Evolutionary conservation across 1,140 invertebrate genomes (phyloP).

Genomic region (Micrasema minimum): DNA sequence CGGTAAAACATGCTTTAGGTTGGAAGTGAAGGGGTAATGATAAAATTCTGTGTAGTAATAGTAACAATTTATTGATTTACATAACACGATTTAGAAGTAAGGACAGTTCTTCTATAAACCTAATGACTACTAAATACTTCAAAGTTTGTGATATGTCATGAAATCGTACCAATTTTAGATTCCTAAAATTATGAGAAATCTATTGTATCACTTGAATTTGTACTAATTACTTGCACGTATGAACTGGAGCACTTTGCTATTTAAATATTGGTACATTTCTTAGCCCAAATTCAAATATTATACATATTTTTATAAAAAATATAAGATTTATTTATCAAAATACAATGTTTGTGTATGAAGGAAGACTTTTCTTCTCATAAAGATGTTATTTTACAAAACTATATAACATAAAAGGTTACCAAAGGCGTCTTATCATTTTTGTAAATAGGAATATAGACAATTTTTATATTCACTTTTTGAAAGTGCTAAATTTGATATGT

Average conservation of each 20-base stretch:
- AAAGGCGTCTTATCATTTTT: too few species aligned
- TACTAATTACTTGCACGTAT: constrained; percentile 14
- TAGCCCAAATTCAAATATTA: constrained; percentile 29
- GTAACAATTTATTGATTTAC: constrained; percentile 45
- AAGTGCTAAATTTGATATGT: constrained; percentile 28
- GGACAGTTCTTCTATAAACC: constrained; percentile 16
- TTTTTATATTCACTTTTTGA: constrained; percentile 26
- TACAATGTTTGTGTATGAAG: not conserved
- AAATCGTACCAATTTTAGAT: constrained; percentile 24
- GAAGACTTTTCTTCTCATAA: not conserved
- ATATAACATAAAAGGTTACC: constrained; percentile 15
- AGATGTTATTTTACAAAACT: constrained; percentile 16
- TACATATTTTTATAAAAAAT: constrained; percentile 33
- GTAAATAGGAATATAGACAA: too few species aligned
- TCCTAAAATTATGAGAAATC: constrained; percentile 28
- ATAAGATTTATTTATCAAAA: constrained; percentile 20
- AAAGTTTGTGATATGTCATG: constrained; percentile 1
- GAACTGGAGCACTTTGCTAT: constrained; percentile 4
- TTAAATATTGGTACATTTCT: not conserved
- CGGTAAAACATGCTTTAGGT: constrained; percentile 34
- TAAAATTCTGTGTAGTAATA: constrained; percentile 39
- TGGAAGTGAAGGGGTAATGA: constrained; percentile 31
- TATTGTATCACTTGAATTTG: constrained; percentile 29
- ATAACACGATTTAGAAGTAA: constrained; percentile 29
- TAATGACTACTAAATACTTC: not conserved